Conservation (phyloP, 2,113 vertebrate genomes). For the Callospermophilus lateralis region DNA sequence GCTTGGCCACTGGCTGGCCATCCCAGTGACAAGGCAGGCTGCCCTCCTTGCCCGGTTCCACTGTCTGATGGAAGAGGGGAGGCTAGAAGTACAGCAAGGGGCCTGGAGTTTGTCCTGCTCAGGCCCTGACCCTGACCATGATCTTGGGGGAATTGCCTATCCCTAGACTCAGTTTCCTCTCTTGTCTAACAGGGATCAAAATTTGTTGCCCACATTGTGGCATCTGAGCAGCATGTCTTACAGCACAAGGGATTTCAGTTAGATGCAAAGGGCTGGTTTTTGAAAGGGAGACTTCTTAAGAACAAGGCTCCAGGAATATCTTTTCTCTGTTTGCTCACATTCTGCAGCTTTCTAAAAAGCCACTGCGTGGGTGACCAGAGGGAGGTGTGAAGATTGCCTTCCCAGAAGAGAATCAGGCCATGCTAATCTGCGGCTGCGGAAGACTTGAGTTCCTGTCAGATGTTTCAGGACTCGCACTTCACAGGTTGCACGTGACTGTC, state of each 20-base stretch:
- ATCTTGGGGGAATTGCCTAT: background rate
- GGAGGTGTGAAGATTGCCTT: constrained; percentile 67
- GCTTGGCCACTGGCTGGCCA: background rate
- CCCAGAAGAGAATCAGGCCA: constrained; percentile 56
- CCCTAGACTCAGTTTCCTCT: background rate
- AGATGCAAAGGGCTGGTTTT: constrained; percentile 18
- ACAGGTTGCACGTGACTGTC: background rate
- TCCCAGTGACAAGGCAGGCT: background rate
- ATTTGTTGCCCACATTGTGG: background rate
- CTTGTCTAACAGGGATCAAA: background rate
- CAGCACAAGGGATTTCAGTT: background rate
- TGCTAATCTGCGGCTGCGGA: background rate
- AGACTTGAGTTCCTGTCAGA: background rate
- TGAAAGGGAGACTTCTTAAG: constrained; percentile 54
- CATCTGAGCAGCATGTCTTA: background rate
- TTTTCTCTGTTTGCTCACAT: constrained; percentile 67
- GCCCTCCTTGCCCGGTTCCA: background rate
- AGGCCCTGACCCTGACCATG: background rate
- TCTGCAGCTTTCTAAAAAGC: constrained; percentile 71
- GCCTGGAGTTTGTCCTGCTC: no score
- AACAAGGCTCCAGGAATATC: constrained; percentile 73
- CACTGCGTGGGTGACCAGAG: constrained; percentile 49
- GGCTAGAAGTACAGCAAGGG: rapidly evolving
- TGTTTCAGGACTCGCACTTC: background rate
- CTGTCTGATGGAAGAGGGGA: background rate